Evolutionary conservation across 2,797 vertebrate species (phyloP).

Genomic region (Dicrostonyx torquatus): DNA sequence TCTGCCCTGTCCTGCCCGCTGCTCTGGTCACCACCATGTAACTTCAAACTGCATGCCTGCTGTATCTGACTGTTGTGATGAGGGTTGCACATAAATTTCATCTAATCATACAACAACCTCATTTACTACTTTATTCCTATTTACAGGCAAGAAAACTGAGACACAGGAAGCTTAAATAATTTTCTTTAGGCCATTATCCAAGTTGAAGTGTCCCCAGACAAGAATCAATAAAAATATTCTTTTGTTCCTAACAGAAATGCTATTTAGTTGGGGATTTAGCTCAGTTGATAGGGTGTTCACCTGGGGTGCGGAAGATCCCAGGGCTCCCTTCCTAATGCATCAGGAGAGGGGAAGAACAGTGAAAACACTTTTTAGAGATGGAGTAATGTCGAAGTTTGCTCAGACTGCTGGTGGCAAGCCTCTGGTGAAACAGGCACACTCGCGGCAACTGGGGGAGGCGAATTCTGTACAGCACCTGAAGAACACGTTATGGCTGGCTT

Average conservation of each 20-base stretch:
- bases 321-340: neutral
- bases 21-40: slow-evolving; percentile 13
- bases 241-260: slow-evolving; percentile 53
- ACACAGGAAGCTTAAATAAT: slow-evolving; percentile 24
- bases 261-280: neutral
- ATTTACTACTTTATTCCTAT: slow-evolving; percentile 38
- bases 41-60: slow-evolving; percentile 47
- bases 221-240: slow-evolving; percentile 49
- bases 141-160: slow-evolving; percentile 53
- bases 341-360: neutral
- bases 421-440: neutral
- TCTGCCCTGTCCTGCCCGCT: slow-evolving; percentile 55
- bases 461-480: neutral
- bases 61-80: neutral
- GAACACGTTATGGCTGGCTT: neutral
- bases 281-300: neutral
- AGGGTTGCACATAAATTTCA: slow-evolving; percentile 7
- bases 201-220: slow-evolving; percentile 46
- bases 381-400: neutral
- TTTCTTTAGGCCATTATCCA: slow-evolving; percentile 5
- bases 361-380: neutral
- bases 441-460: neutral
- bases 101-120: neutral
- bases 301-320: neutral
- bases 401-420: slow-evolving; percentile 1